Evolutionary conservation across 35 echinoderm and acorn worm species (phyloP), one percentile per base, ranked within the genome.

Genomic region (Lytechinus variegatus): DNA sequence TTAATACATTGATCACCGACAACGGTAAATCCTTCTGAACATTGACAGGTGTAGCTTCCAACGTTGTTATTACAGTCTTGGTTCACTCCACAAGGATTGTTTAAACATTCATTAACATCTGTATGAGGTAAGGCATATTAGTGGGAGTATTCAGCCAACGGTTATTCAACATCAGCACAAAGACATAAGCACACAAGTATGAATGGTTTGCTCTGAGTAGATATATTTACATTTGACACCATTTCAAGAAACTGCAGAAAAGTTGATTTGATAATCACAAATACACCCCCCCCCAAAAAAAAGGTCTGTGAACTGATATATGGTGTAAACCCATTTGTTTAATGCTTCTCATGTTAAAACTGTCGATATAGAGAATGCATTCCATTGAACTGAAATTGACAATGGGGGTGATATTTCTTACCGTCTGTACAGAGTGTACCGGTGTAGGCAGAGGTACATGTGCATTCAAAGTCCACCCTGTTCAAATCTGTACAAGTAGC

Each of bases 41-140:
- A 96, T 7, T 57, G 54, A 29, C 95, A 96, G 27, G 19, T 21
- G 89, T 52, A 96, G 19, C 88, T n/a, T 21, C 95, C 95, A 3
- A 29, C 6, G 10, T 27, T 58, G 89, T 96, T 96, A 56, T 92
- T 51, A 58, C 95, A 96, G 4, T 71, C 56, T 52, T 71, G 87
- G 95, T 96, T 91, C 21, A 9, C 27, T 1, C 87, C 88, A 96
- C 95, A 96, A 5, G 95, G 89, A n/a, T 14, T 52, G 9, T 58
- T 79, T 19, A 11, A n/a, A 53, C 95, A 96, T 91, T 96, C 95
- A 92, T 96, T 79, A 21, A 96, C 95, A 96, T 96, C 95, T 96
- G 53, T 28, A 9, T 8, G 7, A 86, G 28, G 54, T 93, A n/a
- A 71, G 16, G 61, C 61, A 79, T 6, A 2, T 44, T 44, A 44